phyloP scores from a whole-genome alignment of 2,888 invertebrate species.

The Brachylomia viminalis region DNA sequence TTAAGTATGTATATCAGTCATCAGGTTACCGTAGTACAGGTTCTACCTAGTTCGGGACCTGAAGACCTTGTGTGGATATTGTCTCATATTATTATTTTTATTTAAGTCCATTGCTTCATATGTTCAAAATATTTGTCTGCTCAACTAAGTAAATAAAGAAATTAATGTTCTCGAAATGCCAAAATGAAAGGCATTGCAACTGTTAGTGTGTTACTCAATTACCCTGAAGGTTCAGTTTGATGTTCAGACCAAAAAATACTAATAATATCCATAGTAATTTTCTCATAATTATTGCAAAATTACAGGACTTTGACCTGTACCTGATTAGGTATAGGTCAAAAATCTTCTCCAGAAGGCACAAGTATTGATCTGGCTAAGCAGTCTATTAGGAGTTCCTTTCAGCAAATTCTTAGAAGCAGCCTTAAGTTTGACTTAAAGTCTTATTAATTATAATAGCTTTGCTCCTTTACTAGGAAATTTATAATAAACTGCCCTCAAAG shows the following conservation, averaged over 20 bases:
- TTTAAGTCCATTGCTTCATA: no score
- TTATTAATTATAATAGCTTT: neutral
- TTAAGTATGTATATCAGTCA: no score
- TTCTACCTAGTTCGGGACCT: no score
- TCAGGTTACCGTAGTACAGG: no score
- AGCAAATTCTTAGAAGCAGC: neutral
- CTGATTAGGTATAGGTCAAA: neutral
- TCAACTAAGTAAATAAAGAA: no score
- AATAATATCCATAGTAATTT: neutral
- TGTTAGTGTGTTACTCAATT: no score
- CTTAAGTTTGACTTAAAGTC: neutral
- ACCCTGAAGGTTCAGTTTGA: neutral
- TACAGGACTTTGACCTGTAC: no score
- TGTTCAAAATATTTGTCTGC: no score
- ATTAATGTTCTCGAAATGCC: no score
- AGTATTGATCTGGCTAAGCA: neutral
- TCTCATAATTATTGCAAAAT: neutral
- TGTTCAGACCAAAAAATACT: neutral
- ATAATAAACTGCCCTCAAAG: neutral
- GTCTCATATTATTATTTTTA: no score
- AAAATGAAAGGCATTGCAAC: no score
- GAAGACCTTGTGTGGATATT: no score
- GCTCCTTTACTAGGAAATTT: neutral
- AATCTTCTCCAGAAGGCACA: neutral
- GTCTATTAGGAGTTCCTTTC: conserved; percentile 7